Conservation (phyloP, 2,797 vertebrate genomes). For the Clamator glandarius region DNA sequence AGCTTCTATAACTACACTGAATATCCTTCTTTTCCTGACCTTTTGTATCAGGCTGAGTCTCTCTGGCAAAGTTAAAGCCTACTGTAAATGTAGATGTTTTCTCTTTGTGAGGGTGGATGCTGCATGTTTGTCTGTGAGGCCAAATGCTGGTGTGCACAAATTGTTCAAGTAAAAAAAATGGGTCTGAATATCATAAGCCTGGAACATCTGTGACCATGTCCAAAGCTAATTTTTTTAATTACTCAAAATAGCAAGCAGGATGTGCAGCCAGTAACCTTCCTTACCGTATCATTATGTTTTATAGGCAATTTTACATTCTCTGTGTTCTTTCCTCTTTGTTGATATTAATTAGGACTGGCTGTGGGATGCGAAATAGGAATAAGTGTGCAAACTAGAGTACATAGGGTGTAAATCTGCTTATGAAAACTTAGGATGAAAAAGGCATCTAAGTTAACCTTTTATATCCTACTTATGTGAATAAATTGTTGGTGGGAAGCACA, state of each 20-base stretch:
- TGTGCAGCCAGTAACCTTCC: slow-evolving; percentile 15
- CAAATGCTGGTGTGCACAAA: not conserved
- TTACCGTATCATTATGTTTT: slow-evolving; percentile 35
- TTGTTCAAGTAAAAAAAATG: not conserved
- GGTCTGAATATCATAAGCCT: not conserved
- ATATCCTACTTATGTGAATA: not conserved
- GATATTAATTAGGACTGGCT: not conserved
- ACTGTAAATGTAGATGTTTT: slow-evolving; percentile 49
- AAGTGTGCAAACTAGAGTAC: not conserved
- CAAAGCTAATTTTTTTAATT: slow-evolving; percentile 49
- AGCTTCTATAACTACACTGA: not conserved
- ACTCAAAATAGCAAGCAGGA: not conserved
- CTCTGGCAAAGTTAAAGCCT: slow-evolving; percentile 32
- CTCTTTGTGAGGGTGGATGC: not conserved
- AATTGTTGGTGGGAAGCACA: not conserved
- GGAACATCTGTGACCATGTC: slow-evolving; percentile 46
- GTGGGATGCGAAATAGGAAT: not conserved
- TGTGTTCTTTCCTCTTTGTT: not conserved
- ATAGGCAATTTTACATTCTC: slow-evolving; percentile 47
- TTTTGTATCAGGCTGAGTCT: slow-evolving; percentile 15
- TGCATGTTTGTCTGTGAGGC: not conserved
- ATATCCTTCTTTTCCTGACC: not conserved
- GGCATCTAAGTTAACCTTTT: not conserved
- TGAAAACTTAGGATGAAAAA: slow-evolving; percentile 9
- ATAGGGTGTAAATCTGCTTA: slow-evolving; percentile 16